Evolutionary conservation across 2,113 vertebrate species (phyloP).

Genomic region (Gasterosteus aculeatus): DNA sequence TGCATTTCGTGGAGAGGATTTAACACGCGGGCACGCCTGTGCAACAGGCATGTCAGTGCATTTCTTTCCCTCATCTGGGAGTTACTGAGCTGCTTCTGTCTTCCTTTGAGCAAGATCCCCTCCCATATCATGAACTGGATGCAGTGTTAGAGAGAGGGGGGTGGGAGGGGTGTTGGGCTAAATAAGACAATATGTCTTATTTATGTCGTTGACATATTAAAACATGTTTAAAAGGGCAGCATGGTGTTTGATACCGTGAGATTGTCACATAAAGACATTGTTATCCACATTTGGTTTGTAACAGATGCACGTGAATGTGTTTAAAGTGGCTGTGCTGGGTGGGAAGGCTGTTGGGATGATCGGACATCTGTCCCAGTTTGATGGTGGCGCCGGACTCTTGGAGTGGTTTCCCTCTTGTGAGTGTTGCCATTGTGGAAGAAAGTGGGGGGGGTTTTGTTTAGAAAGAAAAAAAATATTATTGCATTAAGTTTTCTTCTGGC

Average conservation of each 20-base stretch:
- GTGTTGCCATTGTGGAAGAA: background rate
- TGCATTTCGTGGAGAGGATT: background rate
- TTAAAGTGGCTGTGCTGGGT: background rate
- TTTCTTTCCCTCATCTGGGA: background rate
- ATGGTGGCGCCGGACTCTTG: background rate
- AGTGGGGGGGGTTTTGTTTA: background rate
- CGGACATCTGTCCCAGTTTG: background rate
- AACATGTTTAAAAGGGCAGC: background rate
- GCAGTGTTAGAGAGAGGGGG: background rate
- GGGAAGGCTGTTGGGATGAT: background rate
- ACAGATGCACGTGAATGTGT: background rate
- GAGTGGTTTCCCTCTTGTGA: background rate
- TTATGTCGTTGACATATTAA: background rate
- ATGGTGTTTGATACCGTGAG: background rate
- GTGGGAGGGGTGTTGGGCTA: background rate
- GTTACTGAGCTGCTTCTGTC: conserved; percentile 12
- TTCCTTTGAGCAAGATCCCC: background rate
- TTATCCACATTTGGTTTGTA: background rate
- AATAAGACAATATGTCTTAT: too few species aligned
- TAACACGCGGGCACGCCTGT: conserved; percentile 39
- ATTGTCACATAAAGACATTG: background rate
- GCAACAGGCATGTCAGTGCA: conserved; percentile 65
- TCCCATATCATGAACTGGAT: background rate
- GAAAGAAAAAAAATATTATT: too few species aligned
- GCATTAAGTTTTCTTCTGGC: too few species aligned